Percentiles rank a stretch among this genome's conserved stretches.
Evolutionary conservation across 2,888 invertebrate species (phyloP).

Genomic region (Hypselothyrea guttata): DNA sequence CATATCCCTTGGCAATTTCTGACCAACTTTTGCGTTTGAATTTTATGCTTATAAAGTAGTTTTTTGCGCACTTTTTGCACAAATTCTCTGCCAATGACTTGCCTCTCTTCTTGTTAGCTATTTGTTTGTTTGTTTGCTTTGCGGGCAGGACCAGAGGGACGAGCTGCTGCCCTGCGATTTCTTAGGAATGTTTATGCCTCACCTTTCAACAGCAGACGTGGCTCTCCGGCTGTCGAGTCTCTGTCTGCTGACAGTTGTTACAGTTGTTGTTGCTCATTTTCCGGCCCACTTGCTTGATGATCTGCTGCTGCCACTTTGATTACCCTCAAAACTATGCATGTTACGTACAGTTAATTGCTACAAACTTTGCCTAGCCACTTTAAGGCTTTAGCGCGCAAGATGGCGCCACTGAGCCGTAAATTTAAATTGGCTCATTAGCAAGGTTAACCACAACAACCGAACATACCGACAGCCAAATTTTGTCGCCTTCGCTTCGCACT

Average conservation of each 20-base stretch:
- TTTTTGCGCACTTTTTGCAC: conserved; percentile 25
- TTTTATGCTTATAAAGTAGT: conserved; percentile 55
- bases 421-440: conserved; percentile 76
- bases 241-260: too few relatives aligned
- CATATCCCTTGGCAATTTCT: conserved; percentile 39
- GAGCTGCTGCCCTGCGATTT: conserved; percentile 50
- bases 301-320: conserved; percentile 16
- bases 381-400: conserved; percentile 15
- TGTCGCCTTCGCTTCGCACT: background rate
- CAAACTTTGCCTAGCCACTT: too few relatives aligned
- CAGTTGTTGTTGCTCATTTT: conserved; percentile 58
- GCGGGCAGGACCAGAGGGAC: conserved; percentile 9
- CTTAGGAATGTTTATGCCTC: conserved; percentile 36
- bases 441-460: conserved; percentile 61
- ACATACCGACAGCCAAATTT: conserved; percentile 7
- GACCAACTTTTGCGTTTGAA: conserved; percentile 27
- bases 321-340: conserved; percentile 13
- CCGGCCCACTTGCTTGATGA: conserved; percentile 48
- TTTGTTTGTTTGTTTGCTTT: conserved; percentile 47
- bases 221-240: conserved; percentile 2
- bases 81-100: conserved; percentile 56
- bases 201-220: conserved; percentile 65
- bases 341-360: too few relatives aligned
- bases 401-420: conserved; percentile 47
- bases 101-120: conserved; percentile 37